Base-by-base conservation (phyloP, 2,797 vertebrate genomes). In the Intellagama lesueurii region DNA sequence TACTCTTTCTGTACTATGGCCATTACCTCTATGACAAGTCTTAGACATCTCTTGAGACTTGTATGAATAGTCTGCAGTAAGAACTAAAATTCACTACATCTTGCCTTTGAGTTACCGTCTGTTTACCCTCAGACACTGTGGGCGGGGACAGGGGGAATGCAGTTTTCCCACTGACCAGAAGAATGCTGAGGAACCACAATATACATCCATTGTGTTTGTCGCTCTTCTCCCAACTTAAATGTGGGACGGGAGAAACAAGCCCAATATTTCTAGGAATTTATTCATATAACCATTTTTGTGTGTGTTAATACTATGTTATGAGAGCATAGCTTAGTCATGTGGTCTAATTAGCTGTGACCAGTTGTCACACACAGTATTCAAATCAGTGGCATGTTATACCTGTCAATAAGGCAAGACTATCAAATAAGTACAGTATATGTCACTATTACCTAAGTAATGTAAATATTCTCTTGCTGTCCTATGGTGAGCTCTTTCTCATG, bases 181-280 rank as follows among this genome's bases (percentile, higher is more conserved):
- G 69, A 85, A 26, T 52, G 26, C 66, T 78, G 11, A 89, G 77
- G 89, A 75, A 66, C 32, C 2, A 56, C 60, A 16, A 47, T 52
- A 88, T 35, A 70, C 2, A 22, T 85, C 32, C 30, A 52, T 87
- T 24, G 9, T 72, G 81, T 52, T 83, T 70, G 32, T 81, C 56
- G 91, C 32, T 75, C 40, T 4, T 80, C 26, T 26, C 69, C 17
- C 68, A 90, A 90, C 44, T 22, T n/a, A 86, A 91, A 92, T 9
- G n/a, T 66, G 7, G 79, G 2, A 56, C 28, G 4, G 49, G 5
- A 35, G 8, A 5, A 49, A 40, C 47, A 11, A 35, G 28, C 44
- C 30, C 68, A 30, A 12, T 68, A 28, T 4, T 91, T 92, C 28
- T 75, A 72, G 64, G n/a, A 75, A 30, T n/a, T 40, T 70, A 44